These are phyloP conservation scores for Autographa pulchrina DNA, from an alignment of 2,888 invertebrate species.

Conservation along the genomic window DNA sequence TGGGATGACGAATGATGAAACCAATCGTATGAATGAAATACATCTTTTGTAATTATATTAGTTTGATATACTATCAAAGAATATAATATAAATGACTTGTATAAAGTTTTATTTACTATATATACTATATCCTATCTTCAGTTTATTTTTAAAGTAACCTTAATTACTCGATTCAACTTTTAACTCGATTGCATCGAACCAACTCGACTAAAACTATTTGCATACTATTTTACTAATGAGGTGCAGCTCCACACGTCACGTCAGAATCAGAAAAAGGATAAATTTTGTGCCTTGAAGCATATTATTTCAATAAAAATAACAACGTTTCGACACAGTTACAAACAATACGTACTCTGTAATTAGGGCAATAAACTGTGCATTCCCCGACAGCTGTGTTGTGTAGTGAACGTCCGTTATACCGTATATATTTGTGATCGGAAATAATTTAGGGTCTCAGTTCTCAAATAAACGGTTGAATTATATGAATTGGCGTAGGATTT, in stretches of 20 bases:
- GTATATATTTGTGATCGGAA: conserved; percentile 37
- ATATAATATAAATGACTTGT: no score
- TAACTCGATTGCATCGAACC: not conserved
- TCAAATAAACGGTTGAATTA: conserved; percentile 51
- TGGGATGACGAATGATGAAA: no score
- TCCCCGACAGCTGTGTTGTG: conserved; percentile 42
- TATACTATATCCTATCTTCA: no score
- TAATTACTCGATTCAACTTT: not conserved
- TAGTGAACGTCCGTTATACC: conserved; percentile 40
- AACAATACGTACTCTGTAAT: conserved; percentile 51
- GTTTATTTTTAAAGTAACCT: no score
- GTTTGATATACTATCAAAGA: no score
- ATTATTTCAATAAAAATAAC: conserved; percentile 61
- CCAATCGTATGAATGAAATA: no score
- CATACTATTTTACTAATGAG: conserved; percentile 10
- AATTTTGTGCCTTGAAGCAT: conserved; percentile 71
- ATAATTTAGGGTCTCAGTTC: conserved; percentile 43
- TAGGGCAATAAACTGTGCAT: conserved; percentile 50
- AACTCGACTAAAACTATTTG: conserved; percentile 35
- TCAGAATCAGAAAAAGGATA: conserved; percentile 67
- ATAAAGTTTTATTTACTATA: no score
- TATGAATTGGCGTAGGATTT: conserved; percentile 62
- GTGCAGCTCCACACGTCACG: conserved; percentile 63
- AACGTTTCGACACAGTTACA: conserved; percentile 55
- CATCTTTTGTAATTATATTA: no score